Conservation (phyloP, 1,140 invertebrate genomes). For the Gonatopus flavifemur region DNA sequence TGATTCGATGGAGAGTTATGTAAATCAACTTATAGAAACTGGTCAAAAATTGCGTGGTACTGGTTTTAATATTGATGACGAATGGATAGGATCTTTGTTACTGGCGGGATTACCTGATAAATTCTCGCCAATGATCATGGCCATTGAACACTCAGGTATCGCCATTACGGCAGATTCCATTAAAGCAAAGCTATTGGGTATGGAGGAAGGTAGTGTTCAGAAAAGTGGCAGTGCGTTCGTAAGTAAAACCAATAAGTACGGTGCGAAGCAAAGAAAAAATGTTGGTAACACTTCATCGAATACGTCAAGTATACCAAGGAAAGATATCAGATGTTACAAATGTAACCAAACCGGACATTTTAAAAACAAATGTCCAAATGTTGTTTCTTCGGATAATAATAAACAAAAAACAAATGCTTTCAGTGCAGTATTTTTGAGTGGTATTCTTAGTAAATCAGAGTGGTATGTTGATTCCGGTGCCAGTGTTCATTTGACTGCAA, state of each 20-base stretch:
- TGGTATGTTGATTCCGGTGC: constrained; percentile 41
- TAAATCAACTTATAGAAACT: constrained; percentile 16
- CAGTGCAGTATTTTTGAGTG: background rate
- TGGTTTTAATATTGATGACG: constrained; percentile 34
- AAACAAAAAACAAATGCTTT: background rate
- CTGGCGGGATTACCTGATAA: constrained; percentile 40
- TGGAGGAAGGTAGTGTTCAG: constrained; percentile 7
- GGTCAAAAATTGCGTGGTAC: constrained; percentile 28
- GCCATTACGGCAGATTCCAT: constrained; percentile 28
- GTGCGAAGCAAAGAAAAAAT: background rate
- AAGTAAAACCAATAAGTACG: background rate
- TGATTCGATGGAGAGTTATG: no score
- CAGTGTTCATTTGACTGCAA: constrained; percentile 32
- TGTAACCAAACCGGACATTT: constrained; percentile 5
- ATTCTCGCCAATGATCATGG: constrained; percentile 47
- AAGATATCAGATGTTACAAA: background rate
- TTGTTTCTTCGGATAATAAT: background rate
- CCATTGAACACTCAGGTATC: constrained; percentile 36
- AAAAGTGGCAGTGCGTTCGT: constrained; percentile 10
- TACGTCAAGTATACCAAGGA: background rate
- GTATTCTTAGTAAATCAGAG: constrained; percentile 9
- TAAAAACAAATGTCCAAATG: constrained; percentile 5
- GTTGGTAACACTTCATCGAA: background rate
- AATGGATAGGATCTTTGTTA: constrained; percentile 42
- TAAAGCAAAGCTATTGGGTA: constrained; percentile 34